Evolutionary conservation across 2,113 vertebrate species (phyloP), one percentile per base, ranked within the genome.

Genomic region (Corythoichthys haematopterus): DNA sequence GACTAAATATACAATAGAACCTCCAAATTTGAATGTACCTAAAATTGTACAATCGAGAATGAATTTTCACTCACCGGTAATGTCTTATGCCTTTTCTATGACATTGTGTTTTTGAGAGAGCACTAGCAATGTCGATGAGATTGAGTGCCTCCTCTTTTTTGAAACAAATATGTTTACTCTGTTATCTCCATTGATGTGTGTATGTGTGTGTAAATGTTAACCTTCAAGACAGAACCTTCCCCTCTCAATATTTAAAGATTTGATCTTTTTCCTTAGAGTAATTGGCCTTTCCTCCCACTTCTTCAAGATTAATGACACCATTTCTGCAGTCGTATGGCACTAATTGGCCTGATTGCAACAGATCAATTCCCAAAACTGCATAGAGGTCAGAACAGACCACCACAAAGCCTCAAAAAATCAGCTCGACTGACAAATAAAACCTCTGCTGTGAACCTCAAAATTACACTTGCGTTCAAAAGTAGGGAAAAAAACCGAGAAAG

Each of bases 331-430:
- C 81, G 70, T 78, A 77, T 80, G 79, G 69, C 64, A 61, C 72
- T 20, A 75, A 77, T 65, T 61, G 61, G 60, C 74, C 76, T 84
- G 87, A 89, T 91, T 89, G 86, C 78, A 85, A 84, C 80, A 90
- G 88, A 90, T 85, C 90, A 88, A 89, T 84, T 51, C 74, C 75
- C 28, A 56, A 52, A 66, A 84, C 56, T 53, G 45, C 38, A 15
- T 64, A 58, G 82, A 78, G 79, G 73, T 83, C 77, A 75, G n/a
- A 47, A 51, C 33, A 12, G 63, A 50, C 63, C 63, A 50, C 33
- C 35, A 13, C 33, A 35, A 48, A 9, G 8, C 10, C 48, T 36
- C 10, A 12, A 4, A 45, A 20, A 61, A 38, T n/a, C 14, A 45
- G 40, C 10, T 9, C 20, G 40, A 61, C 10, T 45, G 37, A 60